phyloP scores from a whole-genome alignment of 2,888 invertebrate species.

The Tenthredo livida region DNA sequence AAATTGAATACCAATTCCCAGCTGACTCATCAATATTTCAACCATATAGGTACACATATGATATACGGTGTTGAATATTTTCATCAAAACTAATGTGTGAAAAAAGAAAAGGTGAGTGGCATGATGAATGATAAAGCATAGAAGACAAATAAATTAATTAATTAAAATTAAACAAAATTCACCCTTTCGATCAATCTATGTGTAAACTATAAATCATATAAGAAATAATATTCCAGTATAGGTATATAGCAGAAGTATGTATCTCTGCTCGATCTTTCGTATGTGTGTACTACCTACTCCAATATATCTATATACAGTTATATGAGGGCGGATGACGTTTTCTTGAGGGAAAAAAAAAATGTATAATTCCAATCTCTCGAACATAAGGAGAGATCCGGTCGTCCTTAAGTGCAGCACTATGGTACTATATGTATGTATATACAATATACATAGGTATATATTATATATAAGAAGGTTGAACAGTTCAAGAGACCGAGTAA shows the following conservation, averaged over 20 bases:
- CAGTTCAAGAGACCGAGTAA: slow-evolving; percentile 26
- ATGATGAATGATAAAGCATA: too few relatives aligned
- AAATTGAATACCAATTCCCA: background rate
- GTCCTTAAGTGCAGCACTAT: slow-evolving; percentile 5
- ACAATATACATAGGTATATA: background rate
- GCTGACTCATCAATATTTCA: background rate
- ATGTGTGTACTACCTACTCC: background rate
- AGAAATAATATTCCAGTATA: background rate
- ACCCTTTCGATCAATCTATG: background rate
- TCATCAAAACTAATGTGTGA: background rate
- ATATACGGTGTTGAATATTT: background rate
- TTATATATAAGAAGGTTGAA: background rate
- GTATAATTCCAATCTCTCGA: slow-evolving; percentile 3
- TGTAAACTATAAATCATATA: background rate
- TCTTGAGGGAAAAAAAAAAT: background rate
- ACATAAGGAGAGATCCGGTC: slow-evolving; percentile 16
- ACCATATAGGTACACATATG: background rate
- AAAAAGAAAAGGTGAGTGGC: background rate
- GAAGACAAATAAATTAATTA: too few relatives aligned
- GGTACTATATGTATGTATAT: background rate
- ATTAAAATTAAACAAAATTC: background rate
- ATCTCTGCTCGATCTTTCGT: background rate
- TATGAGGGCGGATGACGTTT: background rate
- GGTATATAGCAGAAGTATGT: background rate
- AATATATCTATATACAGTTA: background rate